Evolutionary conservation across 2,888 invertebrate genomes (phyloP).

Genomic region (Leptopterna dolabrata): DNA sequence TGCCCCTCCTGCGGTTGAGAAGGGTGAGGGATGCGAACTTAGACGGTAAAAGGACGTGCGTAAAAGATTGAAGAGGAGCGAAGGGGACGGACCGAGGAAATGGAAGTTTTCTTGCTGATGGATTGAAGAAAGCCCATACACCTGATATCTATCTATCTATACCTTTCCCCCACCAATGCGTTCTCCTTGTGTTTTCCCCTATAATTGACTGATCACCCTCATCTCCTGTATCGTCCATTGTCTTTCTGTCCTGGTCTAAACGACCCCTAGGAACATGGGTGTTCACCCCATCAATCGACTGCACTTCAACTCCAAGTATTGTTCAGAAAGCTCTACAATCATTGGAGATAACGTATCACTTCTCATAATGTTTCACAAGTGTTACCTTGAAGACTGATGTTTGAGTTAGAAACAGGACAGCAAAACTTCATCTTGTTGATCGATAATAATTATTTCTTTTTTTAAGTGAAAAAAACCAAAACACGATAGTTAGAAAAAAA

Average conservation of each 20-base stretch:
- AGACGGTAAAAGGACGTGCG: constrained; percentile 44
- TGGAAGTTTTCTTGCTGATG: constrained; percentile 52
- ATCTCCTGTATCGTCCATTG: constrained; percentile 41
- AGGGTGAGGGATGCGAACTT: constrained; percentile 35
- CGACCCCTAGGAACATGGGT: constrained; percentile 7
- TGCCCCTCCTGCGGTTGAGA: neutral
- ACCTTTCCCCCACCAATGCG: neutral
- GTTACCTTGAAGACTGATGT: no score
- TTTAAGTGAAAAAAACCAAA: no score
- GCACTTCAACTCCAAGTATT: neutral
- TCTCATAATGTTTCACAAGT: no score
- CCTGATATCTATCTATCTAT: constrained; percentile 52
- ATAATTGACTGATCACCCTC: constrained; percentile 49
- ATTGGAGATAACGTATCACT: no score
- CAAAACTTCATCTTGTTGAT: no score
- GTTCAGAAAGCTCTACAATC: neutral
- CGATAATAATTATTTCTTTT: no score
- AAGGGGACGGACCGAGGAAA: constrained; percentile 35
- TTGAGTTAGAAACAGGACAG: no score
- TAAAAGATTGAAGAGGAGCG: constrained; percentile 42
- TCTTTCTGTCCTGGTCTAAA: constrained; percentile 19
- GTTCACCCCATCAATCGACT: neutral
- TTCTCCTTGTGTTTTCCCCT: neutral
- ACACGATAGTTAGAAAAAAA: no score
- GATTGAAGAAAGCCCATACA: constrained; percentile 51